phyloP scores from a whole-genome alignment of 2,888 invertebrate species.

The Terebella lapidaria region DNA sequence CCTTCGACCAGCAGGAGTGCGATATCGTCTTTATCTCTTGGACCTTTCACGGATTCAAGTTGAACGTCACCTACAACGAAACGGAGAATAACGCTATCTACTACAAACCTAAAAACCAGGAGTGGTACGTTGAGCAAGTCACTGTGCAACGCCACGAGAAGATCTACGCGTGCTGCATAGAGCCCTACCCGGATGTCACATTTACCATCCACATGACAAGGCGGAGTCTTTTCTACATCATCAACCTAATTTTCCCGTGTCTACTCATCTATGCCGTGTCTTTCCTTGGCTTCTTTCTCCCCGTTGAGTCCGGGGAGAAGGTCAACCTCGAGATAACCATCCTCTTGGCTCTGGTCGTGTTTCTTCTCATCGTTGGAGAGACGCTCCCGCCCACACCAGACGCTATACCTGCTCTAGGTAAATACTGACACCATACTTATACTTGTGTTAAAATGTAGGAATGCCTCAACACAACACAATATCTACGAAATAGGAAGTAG shows the following conservation, averaged over 20 bases:
- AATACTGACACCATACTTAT: background rate
- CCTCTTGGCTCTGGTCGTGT: conserved; percentile 26
- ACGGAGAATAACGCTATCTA: conserved; percentile 36
- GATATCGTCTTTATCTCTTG: conserved; percentile 56
- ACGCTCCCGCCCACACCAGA: conserved; percentile 25
- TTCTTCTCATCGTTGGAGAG: conserved; percentile 27
- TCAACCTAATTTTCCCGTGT: conserved; percentile 26
- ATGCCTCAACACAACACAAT: no score
- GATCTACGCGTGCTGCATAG: conserved; percentile 50
- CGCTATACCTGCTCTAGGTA: conserved; percentile 24
- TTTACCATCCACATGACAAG: conserved; percentile 29
- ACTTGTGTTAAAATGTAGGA: no score
- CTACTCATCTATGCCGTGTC: conserved; percentile 28
- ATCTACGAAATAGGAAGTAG: no score
- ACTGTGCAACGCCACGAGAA: conserved; percentile 50
- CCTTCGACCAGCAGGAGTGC: conserved; percentile 55
- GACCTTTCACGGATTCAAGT: conserved; percentile 56
- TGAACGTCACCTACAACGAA: conserved; percentile 33
- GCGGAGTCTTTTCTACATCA: conserved; percentile 26
- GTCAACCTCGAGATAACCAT: conserved; percentile 30
- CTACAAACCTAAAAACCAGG: conserved; percentile 76
- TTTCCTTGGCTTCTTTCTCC: conserved; percentile 29
- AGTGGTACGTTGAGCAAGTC: conserved; percentile 42
- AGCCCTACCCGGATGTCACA: conserved; percentile 43
- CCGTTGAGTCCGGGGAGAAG: conserved; percentile 28